Evolutionary conservation across 2,888 invertebrate species (phyloP), one percentile per base, ranked within the genome.

Genomic region (Elegia similella): DNA sequence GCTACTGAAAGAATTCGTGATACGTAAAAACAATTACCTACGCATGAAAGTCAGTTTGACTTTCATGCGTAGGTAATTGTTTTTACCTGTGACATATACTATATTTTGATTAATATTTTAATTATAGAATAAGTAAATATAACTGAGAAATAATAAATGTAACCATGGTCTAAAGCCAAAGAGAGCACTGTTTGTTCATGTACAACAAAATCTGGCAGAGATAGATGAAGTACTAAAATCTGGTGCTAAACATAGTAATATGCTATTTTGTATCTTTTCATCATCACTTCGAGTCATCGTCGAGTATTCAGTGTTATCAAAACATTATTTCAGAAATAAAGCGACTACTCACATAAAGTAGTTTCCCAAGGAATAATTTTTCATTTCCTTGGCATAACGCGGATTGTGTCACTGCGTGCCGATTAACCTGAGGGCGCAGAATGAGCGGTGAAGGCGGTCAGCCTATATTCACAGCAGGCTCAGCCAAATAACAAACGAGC

Each of bases 401-500:
- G 2, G 23, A 23, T 23, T 23, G 6, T 10, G 23, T 30, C n/a
- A 44, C 3, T 12, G 30, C 5, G 23, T 23, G 47, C n/a, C 7
- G 38, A 1, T 34, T 17, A 50, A 48, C n/a, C 47, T 48, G 13
- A 46, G 30, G 13, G 47, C 34, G 34, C 34, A 50, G 34, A 38
- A 50, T 34, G 67, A 64, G 67, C 68, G 66, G 63, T 64, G 71
- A 68, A 73, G 69, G 66, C 66, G 57, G 57, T 59, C 55, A 58
- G 67, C 64, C 69, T 67, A 74, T 77, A 78, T 73, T 70, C 67
- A 65, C 69, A 70, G 67, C 75, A 63, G 74, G 73, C 78, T 82
- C 80, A 81, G 76, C 80, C 80, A 80, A 73, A 88, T 88, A 90
- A 86, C 86, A 89, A 86, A 89, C 86, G 86, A 88, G 88, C 88